A percentile compares a stretch with the other conserved stretches of the same genome.
Evolutionary conservation across 2,888 invertebrate species (phyloP).

Genomic region (Drosophila picticornis): DNA sequence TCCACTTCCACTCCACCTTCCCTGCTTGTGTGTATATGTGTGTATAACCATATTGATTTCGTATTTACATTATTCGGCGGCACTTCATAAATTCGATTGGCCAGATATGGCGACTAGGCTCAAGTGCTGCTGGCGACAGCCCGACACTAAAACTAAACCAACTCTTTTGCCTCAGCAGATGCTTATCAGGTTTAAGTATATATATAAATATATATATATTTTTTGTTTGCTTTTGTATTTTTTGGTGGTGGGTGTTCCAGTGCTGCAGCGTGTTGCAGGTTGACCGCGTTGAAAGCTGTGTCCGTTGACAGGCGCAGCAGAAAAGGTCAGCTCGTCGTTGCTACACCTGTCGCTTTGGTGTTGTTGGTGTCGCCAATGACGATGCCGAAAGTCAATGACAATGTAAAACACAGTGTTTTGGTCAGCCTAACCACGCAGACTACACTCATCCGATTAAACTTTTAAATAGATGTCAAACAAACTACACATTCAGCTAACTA

Average conservation of each 20-base stretch:
- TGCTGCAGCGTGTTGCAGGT: constrained; percentile 4
- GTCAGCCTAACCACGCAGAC: constrained; percentile 81
- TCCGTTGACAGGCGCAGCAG: constrained; percentile 16
- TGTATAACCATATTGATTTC: constrained; percentile 46
- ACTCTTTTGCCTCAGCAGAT: constrained; percentile 4
- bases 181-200: constrained; percentile 21
- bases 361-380: constrained; percentile 41
- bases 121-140: constrained; percentile 72
- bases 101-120: constrained; percentile 42
- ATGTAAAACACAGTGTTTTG: constrained; percentile 75
- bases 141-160: constrained; percentile 45
- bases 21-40: background rate
- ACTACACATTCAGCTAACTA: constrained; percentile 78
- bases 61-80: constrained; percentile 69
- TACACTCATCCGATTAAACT: constrained; percentile 82
- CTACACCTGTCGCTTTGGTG: constrained; percentile 63
- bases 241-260: constrained; percentile 7
- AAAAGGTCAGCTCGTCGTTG: constrained; percentile 9
- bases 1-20: constrained; percentile 23
- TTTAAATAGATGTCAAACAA: constrained; percentile 82
- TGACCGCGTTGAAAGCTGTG: constrained; percentile 22
- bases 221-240: background rate
- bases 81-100: constrained; percentile 52
- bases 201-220: background rate
- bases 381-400: constrained; percentile 75